Evolutionary conservation across 1,140 invertebrate species (phyloP).

Genomic region (Apocrypta bakeri): DNA sequence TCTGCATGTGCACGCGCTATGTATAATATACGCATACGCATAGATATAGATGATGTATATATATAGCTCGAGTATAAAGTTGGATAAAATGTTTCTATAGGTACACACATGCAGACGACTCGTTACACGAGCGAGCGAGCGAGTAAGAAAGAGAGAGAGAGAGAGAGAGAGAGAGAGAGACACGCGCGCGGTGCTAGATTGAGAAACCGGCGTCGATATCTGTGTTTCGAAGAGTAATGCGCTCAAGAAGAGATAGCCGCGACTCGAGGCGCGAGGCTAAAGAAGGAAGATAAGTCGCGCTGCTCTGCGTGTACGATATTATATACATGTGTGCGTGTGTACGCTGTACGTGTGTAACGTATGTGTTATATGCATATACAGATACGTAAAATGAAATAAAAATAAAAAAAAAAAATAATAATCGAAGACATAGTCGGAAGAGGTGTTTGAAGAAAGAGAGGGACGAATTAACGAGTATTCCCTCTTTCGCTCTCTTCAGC

Average conservation of each 20-base stretch:
- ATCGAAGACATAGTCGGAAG: too few species aligned
- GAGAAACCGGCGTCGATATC: slow-evolving; percentile 48
- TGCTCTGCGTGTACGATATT: background rate
- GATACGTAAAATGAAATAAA: too few species aligned
- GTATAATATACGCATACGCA: too few species aligned
- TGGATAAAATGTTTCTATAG: too few species aligned
- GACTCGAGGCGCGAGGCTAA: slow-evolving; percentile 41
- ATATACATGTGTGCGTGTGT: background rate
- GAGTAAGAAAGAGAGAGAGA: slow-evolving; percentile 54
- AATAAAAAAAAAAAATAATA: background rate
- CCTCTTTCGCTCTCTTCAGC: too few species aligned
- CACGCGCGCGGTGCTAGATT: slow-evolving; percentile 46
- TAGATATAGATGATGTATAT: too few species aligned
- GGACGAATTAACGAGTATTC: background rate
- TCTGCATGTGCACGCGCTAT: slow-evolving; percentile 4
- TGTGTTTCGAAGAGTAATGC: slow-evolving; percentile 39
- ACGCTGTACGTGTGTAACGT: background rate
- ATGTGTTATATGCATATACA: too few species aligned
- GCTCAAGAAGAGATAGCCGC: slow-evolving; percentile 46
- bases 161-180: slow-evolving; percentile 53
- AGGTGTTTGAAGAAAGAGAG: slow-evolving; percentile 37
- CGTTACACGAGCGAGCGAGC: slow-evolving; percentile 22
- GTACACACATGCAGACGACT: too few species aligned
- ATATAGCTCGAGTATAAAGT: too few species aligned
- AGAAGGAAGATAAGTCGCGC: slow-evolving; percentile 44